Evolutionary conservation across 1,140 invertebrate species (phyloP).

Genomic region (Heliconius eleuchia): DNA sequence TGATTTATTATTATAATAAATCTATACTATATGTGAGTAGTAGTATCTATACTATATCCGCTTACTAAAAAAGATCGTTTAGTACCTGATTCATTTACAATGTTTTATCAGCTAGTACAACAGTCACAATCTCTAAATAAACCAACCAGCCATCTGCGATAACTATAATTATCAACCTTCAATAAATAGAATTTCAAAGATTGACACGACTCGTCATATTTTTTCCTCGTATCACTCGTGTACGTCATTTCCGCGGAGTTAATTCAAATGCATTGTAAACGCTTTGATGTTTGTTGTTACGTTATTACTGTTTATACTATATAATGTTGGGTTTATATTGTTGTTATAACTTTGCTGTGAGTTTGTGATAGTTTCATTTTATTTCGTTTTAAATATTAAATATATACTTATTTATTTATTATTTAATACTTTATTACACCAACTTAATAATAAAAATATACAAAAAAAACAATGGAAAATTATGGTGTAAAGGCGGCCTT

Average conservation of each 20-base stretch:
- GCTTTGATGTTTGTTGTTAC: constrained; percentile 6
- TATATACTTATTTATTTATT: no score
- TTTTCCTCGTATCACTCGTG: constrained; percentile 14
- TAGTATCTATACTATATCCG: not conserved
- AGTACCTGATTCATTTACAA: not conserved
- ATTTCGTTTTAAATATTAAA: no score
- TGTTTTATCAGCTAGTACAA: not conserved
- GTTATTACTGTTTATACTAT: not conserved
- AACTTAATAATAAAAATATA: no score
- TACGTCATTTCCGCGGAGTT: constrained; percentile 16
- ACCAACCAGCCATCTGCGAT: not conserved
- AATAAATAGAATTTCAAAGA: not conserved
- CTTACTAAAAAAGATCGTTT: not conserved
- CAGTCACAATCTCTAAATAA: constrained; percentile 14
- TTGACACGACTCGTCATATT: constrained; percentile 8
- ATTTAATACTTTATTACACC: no score
- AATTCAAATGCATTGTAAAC: constrained; percentile 15
- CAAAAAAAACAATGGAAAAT: no score
- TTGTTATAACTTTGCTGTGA: constrained; percentile 14
- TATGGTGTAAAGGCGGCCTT: no score
- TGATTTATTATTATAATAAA: no score
- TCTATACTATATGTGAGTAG: not conserved
- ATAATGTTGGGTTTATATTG: not conserved
- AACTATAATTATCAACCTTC: constrained; percentile 14
- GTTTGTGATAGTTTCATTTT: not conserved